Evolutionary conservation across 2,888 invertebrate species (phyloP).

Genomic region (Saturnia japonica): DNA sequence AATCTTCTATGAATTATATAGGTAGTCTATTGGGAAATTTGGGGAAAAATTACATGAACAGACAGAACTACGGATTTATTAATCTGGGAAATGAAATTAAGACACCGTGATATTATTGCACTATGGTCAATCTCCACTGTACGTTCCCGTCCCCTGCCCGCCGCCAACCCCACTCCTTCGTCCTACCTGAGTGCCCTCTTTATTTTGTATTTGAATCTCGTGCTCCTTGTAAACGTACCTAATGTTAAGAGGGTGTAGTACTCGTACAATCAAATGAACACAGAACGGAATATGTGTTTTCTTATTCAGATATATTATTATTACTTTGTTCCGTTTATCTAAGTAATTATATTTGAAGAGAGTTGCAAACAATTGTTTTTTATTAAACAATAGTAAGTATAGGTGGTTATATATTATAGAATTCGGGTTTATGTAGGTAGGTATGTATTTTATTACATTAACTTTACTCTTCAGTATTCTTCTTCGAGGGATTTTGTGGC

Average conservation of each 20-base stretch:
- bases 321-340: conserved; percentile 6
- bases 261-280: conserved; percentile 10
- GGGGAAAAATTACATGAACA: too few species aligned
- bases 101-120: not conserved
- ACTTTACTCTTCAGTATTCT: too few species aligned
- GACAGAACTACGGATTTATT: too few species aligned
- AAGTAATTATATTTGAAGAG: not conserved
- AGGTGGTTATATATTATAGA: too few species aligned
- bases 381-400: not conserved
- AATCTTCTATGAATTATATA: too few species aligned
- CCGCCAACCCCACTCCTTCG: too few species aligned
- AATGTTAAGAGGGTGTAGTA: conserved; percentile 4
- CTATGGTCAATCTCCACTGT: not conserved
- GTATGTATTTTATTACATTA: too few species aligned
- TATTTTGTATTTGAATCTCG: not conserved
- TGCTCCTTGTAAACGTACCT: conserved; percentile 1
- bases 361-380: too few species aligned
- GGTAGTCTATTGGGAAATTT: too few species aligned
- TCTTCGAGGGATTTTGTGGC: too few species aligned
- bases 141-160: not conserved
- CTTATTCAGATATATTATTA: not conserved
- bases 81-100: not conserved
- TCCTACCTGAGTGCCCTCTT: not conserved
- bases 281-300: not conserved
- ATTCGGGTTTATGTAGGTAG: too few species aligned